Percentiles rank a stretch among this genome's conserved stretches.
Evolutionary conservation across 2,797 vertebrate genomes (phyloP).

Genomic region (Lepilemur septentrionalis): DNA sequence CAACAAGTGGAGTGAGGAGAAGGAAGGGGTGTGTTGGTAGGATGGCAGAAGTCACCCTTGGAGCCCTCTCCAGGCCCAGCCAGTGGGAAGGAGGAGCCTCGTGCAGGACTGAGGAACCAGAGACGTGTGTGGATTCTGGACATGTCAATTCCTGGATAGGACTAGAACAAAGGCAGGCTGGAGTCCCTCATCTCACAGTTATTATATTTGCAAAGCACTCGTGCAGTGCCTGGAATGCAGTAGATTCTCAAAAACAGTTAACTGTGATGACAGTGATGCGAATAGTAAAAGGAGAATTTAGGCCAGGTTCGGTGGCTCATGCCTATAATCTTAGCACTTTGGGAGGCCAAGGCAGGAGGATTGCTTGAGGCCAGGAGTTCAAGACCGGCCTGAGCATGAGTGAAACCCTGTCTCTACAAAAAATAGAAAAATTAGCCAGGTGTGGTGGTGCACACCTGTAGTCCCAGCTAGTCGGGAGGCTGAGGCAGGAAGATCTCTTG

Average conservation of each 20-base stretch:
- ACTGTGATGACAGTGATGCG: background rate
- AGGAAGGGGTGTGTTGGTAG: background rate
- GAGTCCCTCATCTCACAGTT: background rate
- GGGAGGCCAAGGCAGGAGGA: background rate
- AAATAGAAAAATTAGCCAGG: background rate
- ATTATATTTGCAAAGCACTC: background rate
- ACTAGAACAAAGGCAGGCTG: background rate
- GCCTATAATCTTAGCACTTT: background rate
- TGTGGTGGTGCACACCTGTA: background rate
- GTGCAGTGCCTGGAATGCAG: background rate
- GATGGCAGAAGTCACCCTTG: no score
- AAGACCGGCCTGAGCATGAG: background rate
- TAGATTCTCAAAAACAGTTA: background rate
- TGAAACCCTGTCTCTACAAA: background rate
- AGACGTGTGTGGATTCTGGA: background rate
- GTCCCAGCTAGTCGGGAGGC: background rate
- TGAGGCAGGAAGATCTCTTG: background rate
- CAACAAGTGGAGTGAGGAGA: background rate
- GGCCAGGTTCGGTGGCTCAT: background rate
- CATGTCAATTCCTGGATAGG: rapidly evolving
- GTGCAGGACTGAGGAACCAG: background rate
- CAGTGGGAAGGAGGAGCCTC: background rate
- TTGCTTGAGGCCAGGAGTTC: background rate
- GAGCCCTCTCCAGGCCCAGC: background rate
- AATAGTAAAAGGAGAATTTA: background rate